Evolutionary conservation across 2,888 invertebrate species (phyloP).

Genomic region (Cephus pulcher): DNA sequence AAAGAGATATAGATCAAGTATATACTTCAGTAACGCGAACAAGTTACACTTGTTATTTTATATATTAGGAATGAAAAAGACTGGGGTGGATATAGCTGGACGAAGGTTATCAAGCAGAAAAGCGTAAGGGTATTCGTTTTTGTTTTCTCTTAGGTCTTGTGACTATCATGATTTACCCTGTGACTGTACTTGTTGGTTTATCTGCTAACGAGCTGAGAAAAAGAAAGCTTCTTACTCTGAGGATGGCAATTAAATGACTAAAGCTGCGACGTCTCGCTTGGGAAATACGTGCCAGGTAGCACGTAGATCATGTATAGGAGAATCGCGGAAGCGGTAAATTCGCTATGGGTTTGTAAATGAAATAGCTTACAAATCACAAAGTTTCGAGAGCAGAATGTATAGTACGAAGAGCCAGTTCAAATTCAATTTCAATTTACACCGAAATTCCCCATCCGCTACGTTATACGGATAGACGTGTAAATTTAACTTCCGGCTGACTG

Average conservation of each 20-base stretch:
- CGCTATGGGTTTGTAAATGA: background rate
- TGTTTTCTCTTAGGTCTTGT: background rate
- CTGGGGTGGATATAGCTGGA: background rate
- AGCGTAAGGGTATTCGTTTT: background rate
- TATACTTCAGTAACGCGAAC: background rate
- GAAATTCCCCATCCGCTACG: background rate
- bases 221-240: background rate
- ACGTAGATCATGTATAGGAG: background rate
- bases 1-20: background rate
- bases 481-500: background rate
- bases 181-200: background rate
- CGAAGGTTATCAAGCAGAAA: background rate
- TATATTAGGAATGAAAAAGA: background rate
- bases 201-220: background rate
- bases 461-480: background rate
- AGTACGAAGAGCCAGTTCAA: background rate
- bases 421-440: constrained; percentile 1
- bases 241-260: background rate
- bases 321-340: background rate
- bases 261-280: background rate
- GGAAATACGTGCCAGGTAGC: background rate
- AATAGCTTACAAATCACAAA: constrained; percentile 34
- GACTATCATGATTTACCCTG: background rate
- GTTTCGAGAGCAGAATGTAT: background rate
- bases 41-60: background rate